A percentile compares a stretch with the other conserved stretches of the same genome.
phyloP scores from a whole-genome alignment of 2,888 invertebrate species.

The Tipula lateralis region DNA sequence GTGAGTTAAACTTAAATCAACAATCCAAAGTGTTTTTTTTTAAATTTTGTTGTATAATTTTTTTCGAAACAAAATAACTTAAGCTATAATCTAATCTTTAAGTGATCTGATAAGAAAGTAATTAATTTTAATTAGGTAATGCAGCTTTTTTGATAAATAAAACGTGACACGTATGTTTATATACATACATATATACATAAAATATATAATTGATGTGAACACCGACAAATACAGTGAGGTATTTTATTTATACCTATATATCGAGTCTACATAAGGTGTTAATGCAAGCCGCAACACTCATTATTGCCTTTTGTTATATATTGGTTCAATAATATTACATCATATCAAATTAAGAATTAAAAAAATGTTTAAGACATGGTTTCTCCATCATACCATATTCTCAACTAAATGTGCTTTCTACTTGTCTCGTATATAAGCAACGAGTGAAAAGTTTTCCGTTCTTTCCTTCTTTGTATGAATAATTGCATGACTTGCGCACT shows the following conservation, averaged over 20 bases:
- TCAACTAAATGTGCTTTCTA: background rate
- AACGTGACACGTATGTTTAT: background rate
- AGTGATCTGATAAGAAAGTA: conserved; percentile 30
- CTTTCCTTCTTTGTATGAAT: background rate
- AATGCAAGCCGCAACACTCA: background rate
- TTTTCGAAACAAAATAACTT: background rate
- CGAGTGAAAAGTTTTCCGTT: background rate
- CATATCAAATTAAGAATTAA: background rate
- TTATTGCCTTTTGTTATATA: too few relatives aligned
- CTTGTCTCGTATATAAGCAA: background rate
- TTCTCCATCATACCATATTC: background rate
- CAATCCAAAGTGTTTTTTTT: conserved; percentile 3
- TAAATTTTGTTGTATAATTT: background rate
- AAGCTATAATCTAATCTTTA: conserved; percentile 30
- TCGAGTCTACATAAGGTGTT: background rate
- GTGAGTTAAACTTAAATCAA: background rate
- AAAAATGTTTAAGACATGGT: background rate
- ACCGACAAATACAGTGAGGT: background rate
- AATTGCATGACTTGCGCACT: background rate
- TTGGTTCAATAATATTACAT: too few relatives aligned
- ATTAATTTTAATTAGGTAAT: conserved; percentile 31
- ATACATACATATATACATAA: background rate
- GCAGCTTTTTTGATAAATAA: conserved; percentile 26
- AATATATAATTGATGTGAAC: background rate
- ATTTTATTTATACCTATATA: background rate